Evolutionary conservation across 1,140 invertebrate genomes (phyloP), one percentile per base, ranked within the genome.

Genomic region (Saxidomus purpurata): DNA sequence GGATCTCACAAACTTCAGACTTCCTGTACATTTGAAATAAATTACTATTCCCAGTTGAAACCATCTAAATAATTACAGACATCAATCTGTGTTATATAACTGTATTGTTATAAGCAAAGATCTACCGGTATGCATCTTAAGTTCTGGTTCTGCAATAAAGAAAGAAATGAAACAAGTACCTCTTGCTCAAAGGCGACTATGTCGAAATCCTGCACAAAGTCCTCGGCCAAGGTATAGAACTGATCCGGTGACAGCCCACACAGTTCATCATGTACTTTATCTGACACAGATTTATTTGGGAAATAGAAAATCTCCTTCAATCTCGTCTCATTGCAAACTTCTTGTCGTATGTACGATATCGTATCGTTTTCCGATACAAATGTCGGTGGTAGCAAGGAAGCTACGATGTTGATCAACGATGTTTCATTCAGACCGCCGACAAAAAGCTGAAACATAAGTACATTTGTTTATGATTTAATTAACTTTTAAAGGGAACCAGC

Each of bases 261-360:
- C 15, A 89, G 43, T 36, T 89, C 87, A 31, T 69, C 80, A 49
- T 89, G 87, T 3, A 89, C 87, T 63, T 59, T 47, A 17, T 89
- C 69, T 11, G 81, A 83, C 17, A 83, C 49, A 0, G 87, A 52
- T n/a, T 89, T 19, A 31, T 84, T 89, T 0, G 87, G 87, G 59
- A 89, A 89, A n/a, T 77, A 49, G 22, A 89, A 67, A 13, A 89
- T 74, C 40, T 84, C 69, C 9, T 83, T 36, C 69, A 89, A 38
- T 17, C 80, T 28, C 31, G 40, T 83, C 71, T 89, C 79, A 25
- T 59, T 47, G 36, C 87, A 89, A 6, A 89, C 52, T 49, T 89
- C 71, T 77, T 81, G 63, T 1, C 81, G 76, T 47, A 88, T 61
- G 77, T 67, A 61, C 0, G 31, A 13, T 40, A 81, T 88, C n/a